Percentiles rank a stretch among this genome's conserved stretches.
These are phyloP conservation scores for Pedetes capensis DNA, from an alignment of 2,113 vertebrate species.

Conservation along the genomic window DNA sequence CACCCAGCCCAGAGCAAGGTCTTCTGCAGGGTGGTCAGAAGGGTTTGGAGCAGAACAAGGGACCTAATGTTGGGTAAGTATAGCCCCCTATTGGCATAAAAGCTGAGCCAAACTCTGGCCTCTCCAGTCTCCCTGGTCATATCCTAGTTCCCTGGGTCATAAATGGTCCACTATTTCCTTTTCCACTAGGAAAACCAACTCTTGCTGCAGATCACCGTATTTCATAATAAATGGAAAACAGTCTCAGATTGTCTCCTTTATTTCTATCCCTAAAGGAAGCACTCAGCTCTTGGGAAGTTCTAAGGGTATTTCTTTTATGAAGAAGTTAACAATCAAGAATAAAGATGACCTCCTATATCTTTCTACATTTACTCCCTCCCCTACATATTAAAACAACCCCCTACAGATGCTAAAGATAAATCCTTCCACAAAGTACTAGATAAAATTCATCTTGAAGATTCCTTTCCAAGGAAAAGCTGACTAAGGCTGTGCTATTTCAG, in stretches of 20 bases:
- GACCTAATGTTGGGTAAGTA: not conserved
- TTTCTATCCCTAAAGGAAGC: slow-evolving; percentile 7
- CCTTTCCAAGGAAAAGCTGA: slow-evolving; percentile 7
- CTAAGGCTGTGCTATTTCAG: not conserved
- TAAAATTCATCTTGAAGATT: not conserved
- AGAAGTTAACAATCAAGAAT: slow-evolving; percentile 17
- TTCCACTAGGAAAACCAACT: not conserved
- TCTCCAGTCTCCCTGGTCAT: not conserved
- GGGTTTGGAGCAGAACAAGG: not conserved
- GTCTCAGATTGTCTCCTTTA: not conserved
- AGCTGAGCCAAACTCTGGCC: not conserved
- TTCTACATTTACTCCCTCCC: not conserved
- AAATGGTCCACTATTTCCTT: not conserved
- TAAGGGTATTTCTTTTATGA: not conserved
- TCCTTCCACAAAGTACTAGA: not conserved
- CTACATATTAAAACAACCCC: not conserved
- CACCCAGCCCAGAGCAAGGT: not conserved
- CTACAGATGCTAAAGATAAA: not conserved
- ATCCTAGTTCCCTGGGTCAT: not conserved
- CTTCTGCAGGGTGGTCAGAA: not conserved
- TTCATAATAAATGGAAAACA: not conserved
- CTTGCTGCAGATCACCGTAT: not conserved
- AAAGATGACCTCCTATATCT: not conserved
- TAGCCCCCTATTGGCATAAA: not conserved
- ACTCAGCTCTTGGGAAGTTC: not conserved